Evolutionary conservation across 2,888 invertebrate genomes (phyloP).

Genomic region (Caenorhabditis sulstoni): DNA sequence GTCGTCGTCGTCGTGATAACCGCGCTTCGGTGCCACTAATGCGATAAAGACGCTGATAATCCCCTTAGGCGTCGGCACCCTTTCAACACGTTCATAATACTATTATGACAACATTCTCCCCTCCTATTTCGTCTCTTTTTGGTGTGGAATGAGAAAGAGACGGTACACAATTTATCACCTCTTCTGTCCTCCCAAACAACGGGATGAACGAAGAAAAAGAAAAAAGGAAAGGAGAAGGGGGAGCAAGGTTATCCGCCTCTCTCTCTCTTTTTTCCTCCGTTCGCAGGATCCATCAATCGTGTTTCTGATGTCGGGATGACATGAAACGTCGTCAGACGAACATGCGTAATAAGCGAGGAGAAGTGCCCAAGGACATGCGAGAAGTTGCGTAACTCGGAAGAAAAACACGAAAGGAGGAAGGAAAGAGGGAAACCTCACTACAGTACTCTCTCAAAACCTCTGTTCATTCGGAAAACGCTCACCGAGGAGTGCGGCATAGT

Average conservation of each 20-base stretch:
- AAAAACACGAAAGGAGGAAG: slow-evolving; percentile 2
- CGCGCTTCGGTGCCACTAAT: slow-evolving; percentile 28
- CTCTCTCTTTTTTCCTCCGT: no score
- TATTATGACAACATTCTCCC: slow-evolving; percentile 6
- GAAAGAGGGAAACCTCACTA: no score
- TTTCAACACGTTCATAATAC: slow-evolving; percentile 21
- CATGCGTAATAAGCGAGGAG: slow-evolving; percentile 38
- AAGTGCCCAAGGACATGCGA: slow-evolving; percentile 27
- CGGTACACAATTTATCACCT: neutral
- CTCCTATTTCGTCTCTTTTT: no score
- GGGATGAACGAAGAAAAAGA: neutral
- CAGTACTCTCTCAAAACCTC: no score
- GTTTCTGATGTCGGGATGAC: neutral
- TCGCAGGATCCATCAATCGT: slow-evolving; percentile 10
- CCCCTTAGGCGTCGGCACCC: slow-evolving; percentile 41
- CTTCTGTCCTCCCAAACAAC: no score
- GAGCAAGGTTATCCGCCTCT: slow-evolving; percentile 22
- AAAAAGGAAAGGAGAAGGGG: neutral
- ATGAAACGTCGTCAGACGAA: neutral
- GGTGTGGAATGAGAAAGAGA: no score
- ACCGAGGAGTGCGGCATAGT: slow-evolving; percentile 54
- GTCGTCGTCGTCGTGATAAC: slow-evolving; percentile 7
- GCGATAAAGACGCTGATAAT: slow-evolving; percentile 47
- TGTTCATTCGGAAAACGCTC: no score
- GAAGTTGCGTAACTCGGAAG: no score